A percentile compares a stretch with the other conserved stretches of the same genome.
phyloP scores from a whole-genome alignment of 2,888 invertebrate genomes.

The Neoaliturus tenellus region DNA sequence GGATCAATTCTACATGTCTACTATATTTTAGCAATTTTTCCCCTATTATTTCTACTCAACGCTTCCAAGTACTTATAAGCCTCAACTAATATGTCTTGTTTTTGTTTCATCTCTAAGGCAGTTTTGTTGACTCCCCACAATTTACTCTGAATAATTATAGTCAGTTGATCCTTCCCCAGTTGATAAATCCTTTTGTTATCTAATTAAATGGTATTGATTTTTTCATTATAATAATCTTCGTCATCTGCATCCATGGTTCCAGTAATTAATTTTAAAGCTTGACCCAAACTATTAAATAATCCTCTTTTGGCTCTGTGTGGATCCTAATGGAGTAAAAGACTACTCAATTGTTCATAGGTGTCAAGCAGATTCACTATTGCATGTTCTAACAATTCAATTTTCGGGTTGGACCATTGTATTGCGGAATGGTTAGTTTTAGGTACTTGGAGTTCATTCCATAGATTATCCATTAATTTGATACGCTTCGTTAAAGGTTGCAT shows the following conservation, averaged over 20 bases:
- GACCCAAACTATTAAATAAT: conserved; percentile 1
- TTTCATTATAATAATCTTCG: conserved; percentile 6
- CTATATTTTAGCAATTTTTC: background rate
- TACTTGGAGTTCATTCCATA: background rate
- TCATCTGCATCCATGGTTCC: conserved; percentile 24
- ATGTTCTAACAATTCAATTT: background rate
- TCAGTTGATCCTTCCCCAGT: background rate
- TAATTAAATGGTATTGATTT: conserved; percentile 8
- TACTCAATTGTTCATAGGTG: background rate
- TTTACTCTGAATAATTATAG: background rate
- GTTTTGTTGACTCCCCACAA: conserved; percentile 11
- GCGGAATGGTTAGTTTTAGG: background rate
- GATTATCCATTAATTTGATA: background rate
- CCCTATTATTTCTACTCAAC: background rate
- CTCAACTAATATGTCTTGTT: background rate
- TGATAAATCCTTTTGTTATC: background rate
- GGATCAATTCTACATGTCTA: background rate
- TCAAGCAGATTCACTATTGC: background rate
- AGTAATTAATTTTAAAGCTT: conserved; percentile 4
- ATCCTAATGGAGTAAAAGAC: background rate
- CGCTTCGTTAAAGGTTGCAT: background rate
- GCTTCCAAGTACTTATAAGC: conserved; percentile 9
- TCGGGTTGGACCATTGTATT: conserved; percentile 13
- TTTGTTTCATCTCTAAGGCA: background rate
- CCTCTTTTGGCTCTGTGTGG: background rate